Percentiles rank a stretch among this genome's conserved stretches.
Conservation (phyloP, 2,113 vertebrate genomes). For the Pseudorectes ferrugineus region DNA sequence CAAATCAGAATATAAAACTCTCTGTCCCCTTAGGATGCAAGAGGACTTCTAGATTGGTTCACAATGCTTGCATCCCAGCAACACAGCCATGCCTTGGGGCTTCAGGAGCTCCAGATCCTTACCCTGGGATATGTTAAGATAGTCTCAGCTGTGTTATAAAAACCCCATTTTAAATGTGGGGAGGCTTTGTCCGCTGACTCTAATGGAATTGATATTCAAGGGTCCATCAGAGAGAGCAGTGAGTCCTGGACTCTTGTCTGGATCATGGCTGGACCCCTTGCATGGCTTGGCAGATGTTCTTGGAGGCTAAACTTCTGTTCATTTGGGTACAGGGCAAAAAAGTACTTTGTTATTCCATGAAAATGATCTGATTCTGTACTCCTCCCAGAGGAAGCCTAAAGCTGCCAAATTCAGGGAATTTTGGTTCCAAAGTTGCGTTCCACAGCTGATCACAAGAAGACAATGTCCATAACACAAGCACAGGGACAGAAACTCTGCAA, state of each 20-base stretch:
- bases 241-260: background rate
- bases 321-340: background rate
- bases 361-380: background rate
- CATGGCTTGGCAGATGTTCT: background rate
- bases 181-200: background rate
- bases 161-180: background rate
- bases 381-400: background rate
- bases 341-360: background rate
- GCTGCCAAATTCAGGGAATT: background rate
- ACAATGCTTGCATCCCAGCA: background rate
- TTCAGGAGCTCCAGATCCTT: background rate
- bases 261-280: background rate
- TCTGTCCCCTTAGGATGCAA: background rate
- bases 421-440: background rate
- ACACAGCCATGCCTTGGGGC: background rate
- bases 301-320: background rate
- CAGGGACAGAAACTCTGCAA: background rate
- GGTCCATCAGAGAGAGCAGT: background rate
- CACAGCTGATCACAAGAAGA: background rate
- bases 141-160: background rate
- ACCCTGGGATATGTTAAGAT: background rate
- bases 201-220: background rate
- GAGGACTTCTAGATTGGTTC: background rate
- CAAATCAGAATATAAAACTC: background rate
- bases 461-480: background rate